Evolutionary conservation across 2,113 vertebrate genomes (phyloP).

Genomic region (Zootoca vivipara): DNA sequence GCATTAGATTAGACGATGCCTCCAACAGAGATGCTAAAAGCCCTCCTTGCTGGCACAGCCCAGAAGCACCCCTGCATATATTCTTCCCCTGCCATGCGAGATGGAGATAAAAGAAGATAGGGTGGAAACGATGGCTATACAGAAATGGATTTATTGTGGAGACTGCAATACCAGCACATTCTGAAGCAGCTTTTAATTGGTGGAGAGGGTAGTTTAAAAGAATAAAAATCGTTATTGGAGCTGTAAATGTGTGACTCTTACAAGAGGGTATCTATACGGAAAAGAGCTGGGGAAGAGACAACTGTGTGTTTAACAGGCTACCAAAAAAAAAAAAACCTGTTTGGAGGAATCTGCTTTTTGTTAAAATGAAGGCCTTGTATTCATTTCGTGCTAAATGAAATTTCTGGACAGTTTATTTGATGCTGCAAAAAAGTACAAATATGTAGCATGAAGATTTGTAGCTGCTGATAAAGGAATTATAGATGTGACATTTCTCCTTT

Average conservation of each 20-base stretch:
- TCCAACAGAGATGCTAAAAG: background rate
- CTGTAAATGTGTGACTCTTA: background rate
- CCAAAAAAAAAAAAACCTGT: background rate
- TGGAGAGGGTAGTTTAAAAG: background rate
- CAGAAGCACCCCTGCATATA: background rate
- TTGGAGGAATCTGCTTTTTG: background rate
- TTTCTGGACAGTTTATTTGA: background rate
- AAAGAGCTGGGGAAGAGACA: background rate
- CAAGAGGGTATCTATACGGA: background rate
- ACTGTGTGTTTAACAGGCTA: background rate
- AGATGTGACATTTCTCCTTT: background rate
- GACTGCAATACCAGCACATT: background rate
- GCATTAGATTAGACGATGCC: background rate
- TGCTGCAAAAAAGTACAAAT: background rate
- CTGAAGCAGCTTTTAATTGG: too few relatives aligned
- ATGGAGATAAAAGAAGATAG: background rate
- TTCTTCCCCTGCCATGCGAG: background rate
- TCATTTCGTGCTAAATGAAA: background rate
- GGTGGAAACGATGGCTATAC: background rate
- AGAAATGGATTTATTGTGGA: background rate
- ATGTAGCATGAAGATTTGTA: slow-evolving; percentile 6
- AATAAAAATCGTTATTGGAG: background rate
- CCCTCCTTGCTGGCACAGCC: background rate
- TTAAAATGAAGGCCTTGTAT: background rate
- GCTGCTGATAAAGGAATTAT: background rate